phyloP scores from a whole-genome alignment of 2,797 vertebrate species.

The Morus bassanus region DNA sequence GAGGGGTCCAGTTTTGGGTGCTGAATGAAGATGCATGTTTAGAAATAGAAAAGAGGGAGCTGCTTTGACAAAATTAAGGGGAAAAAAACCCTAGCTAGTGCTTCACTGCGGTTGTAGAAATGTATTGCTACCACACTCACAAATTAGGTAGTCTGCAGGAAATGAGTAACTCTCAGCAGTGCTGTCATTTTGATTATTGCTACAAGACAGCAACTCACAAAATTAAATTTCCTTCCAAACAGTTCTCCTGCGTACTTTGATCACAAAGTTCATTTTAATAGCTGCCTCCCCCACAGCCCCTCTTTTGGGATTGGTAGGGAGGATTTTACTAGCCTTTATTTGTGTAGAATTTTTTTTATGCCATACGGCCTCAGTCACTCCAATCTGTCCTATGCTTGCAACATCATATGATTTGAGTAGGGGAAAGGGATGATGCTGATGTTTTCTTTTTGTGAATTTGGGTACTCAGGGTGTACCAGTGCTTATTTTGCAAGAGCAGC shows the following conservation, averaged over 20 bases:
- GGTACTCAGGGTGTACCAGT: background rate
- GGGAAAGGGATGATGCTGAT: background rate
- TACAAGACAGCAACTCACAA: conserved; percentile 41
- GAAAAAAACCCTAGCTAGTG: background rate
- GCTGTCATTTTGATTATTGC: conserved; percentile 57
- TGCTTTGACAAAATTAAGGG: conserved; percentile 26
- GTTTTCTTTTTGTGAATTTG: background rate
- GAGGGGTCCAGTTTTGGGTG: conserved; percentile 44
- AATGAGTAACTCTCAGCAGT: conserved; percentile 49
- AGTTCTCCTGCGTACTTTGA: conserved; percentile 8
- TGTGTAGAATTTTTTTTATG: background rate
- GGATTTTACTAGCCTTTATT: background rate
- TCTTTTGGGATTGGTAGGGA: background rate
- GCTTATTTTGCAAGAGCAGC: background rate
- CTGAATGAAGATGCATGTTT: conserved; percentile 21
- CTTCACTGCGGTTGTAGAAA: conserved; percentile 35
- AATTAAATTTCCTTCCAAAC: conserved; percentile 46
- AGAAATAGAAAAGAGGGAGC: background rate
- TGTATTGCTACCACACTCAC: conserved; percentile 1
- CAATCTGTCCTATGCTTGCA: background rate
- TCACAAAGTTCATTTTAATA: conserved; percentile 1
- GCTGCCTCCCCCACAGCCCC: background rate
- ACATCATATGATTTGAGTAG: background rate
- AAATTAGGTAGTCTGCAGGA: conserved; percentile 35
- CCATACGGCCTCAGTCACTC: background rate